Evolutionary conservation across 2,797 vertebrate species (phyloP).

Genomic region (Acipenser transmontanus): DNA sequence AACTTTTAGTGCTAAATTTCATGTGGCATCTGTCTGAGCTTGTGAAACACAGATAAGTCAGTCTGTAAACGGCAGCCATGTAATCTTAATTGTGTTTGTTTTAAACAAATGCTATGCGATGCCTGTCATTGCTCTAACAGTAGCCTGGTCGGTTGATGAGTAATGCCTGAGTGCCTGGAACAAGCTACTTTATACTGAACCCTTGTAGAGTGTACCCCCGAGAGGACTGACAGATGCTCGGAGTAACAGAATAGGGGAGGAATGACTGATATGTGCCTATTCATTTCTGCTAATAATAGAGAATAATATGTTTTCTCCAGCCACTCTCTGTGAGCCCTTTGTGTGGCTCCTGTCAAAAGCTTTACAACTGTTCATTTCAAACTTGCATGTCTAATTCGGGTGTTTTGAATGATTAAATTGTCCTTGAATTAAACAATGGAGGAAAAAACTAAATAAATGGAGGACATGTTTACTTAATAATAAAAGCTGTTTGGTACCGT

Average conservation of each 20-base stretch:
- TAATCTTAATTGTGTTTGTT: not conserved
- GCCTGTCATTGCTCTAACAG: not conserved
- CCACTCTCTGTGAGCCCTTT: not conserved
- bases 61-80: too few relatives aligned
- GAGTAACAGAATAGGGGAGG: conserved; percentile 28
- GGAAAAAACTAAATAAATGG: too few relatives aligned
- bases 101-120: not conserved
- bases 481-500: too few relatives aligned
- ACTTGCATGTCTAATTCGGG: too few relatives aligned
- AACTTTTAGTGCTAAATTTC: too few relatives aligned
- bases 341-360: not conserved
- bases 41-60: too few relatives aligned
- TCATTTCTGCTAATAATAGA: conserved; percentile 30
- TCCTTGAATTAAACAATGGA: too few relatives aligned
- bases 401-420: too few relatives aligned
- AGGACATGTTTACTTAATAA: too few relatives aligned
- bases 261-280: conserved; percentile 20
- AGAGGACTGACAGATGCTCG: conserved; percentile 14
- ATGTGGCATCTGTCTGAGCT: too few relatives aligned
- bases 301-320: not conserved
- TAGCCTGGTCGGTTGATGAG: conserved; percentile 23
- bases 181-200: conserved; percentile 4
- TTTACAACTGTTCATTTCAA: too few relatives aligned
- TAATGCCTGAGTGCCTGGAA: conserved; percentile 17
- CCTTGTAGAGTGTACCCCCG: conserved; percentile 1